Evolutionary conservation across 2,113 vertebrate genomes (phyloP).

Genomic region (Cariama cristata): DNA sequence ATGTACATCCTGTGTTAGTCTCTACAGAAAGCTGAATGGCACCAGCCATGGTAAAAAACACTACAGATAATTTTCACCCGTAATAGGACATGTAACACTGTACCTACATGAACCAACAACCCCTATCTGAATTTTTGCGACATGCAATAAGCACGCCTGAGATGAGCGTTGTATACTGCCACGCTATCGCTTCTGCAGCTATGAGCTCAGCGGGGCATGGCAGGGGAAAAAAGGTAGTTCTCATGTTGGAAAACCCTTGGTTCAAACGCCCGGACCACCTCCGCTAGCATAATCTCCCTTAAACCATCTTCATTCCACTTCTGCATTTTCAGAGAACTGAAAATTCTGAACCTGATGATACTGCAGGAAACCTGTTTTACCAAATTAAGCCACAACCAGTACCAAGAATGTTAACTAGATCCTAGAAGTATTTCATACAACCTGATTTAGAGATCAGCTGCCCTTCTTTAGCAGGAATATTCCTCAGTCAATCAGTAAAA

Average conservation of each 20-base stretch:
- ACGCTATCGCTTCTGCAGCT: too few relatives aligned
- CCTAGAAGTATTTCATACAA: neutral
- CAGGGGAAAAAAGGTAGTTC: neutral
- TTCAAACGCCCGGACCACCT: neutral
- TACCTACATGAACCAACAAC: accelerated
- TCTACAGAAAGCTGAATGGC: neutral
- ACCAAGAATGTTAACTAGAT: neutral
- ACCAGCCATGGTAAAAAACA: neutral
- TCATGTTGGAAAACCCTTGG: neutral
- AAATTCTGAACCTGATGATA: neutral
- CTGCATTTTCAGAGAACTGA: neutral
- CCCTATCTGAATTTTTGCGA: neutral
- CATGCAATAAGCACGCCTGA: accelerated
- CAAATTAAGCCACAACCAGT: neutral
- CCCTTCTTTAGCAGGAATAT: neutral
- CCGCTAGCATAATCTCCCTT: neutral
- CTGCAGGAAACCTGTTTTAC: neutral
- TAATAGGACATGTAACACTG: neutral
- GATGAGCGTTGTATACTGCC: neutral
- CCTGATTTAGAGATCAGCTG: neutral
- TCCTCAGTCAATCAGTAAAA: neutral
- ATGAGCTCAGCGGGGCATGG: neutral
- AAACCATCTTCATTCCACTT: neutral
- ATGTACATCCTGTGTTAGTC: neutral
- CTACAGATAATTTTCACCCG: neutral